Conservation (phyloP, 2,113 vertebrate species). For the Semnopithecus entellus region DNA sequence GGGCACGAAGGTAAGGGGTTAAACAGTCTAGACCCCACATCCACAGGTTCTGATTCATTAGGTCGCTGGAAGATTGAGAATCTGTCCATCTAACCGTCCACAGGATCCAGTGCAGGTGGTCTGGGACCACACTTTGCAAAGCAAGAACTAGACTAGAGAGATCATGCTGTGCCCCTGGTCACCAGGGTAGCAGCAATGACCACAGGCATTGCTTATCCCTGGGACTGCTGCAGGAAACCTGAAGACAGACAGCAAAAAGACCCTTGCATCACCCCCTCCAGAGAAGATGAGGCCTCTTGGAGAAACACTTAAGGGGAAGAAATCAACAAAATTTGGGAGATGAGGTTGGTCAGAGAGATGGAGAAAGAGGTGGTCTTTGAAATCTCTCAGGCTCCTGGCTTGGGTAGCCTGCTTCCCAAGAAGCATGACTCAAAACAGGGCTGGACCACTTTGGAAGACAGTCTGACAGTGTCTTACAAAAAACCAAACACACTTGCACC, state of each 20-base stretch:
- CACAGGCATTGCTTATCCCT: background rate
- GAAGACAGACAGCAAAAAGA: background rate
- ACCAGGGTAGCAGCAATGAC: background rate
- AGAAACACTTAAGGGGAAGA: background rate
- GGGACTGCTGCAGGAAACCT: background rate
- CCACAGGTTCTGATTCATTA: background rate
- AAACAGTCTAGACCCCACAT: background rate
- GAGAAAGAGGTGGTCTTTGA: background rate
- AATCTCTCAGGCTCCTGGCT: background rate
- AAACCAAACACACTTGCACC: background rate
- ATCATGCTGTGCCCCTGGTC: background rate
- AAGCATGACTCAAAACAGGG: background rate
- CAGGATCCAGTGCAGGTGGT: background rate
- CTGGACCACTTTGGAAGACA: background rate
- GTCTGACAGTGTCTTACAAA: background rate
- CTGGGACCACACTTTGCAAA: background rate
- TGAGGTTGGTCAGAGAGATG: background rate
- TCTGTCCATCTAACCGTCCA: background rate
- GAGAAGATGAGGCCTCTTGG: background rate
- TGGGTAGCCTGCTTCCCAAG: background rate
- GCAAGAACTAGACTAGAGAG: background rate
- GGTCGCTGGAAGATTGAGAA: background rate
- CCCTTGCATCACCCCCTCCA: too few species aligned
- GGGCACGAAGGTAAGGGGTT: background rate
- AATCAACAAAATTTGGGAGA: background rate